Evolutionary conservation across 2,113 vertebrate genomes (phyloP).

Genomic region (Ammodytes dubius): DNA sequence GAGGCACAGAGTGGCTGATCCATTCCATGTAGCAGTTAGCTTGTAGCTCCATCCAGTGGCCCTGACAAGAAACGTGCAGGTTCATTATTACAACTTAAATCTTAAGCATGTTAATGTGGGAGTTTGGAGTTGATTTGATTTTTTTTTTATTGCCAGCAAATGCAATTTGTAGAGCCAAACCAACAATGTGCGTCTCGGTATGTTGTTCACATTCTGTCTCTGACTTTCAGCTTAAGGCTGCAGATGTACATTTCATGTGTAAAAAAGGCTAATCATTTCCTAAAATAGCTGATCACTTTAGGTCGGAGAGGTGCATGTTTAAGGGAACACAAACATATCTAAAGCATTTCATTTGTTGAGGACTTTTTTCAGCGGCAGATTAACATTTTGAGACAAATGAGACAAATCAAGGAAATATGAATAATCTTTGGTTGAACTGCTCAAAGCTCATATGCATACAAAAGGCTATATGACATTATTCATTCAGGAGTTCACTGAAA

Average conservation of each 20-base stretch:
- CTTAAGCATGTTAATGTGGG: not conserved
- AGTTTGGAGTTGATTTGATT: not conserved
- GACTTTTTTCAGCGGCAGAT: not conserved
- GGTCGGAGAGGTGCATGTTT: not conserved
- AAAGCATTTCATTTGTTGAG: no score
- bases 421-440: not conserved
- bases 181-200: not conserved
- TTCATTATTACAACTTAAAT: conserved; percentile 43
- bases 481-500: not conserved
- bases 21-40: not conserved
- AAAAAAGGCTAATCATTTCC: not conserved
- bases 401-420: not conserved
- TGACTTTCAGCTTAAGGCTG: not conserved
- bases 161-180: not conserved
- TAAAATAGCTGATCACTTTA: not conserved
- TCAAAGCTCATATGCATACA: not conserved
- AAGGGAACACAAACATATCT: no score
- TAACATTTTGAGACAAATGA: not conserved
- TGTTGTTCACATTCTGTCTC: not conserved
- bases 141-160: not conserved
- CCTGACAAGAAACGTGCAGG: conserved; percentile 27
- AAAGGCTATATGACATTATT: not conserved
- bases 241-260: no score
- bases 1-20: not conserved
- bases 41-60: conserved; percentile 49